Percentiles rank a stretch among this genome's conserved stretches.
Conservation (phyloP, 64 coral and sea anemone genomes). For the Cladopsammia gracilis region DNA sequence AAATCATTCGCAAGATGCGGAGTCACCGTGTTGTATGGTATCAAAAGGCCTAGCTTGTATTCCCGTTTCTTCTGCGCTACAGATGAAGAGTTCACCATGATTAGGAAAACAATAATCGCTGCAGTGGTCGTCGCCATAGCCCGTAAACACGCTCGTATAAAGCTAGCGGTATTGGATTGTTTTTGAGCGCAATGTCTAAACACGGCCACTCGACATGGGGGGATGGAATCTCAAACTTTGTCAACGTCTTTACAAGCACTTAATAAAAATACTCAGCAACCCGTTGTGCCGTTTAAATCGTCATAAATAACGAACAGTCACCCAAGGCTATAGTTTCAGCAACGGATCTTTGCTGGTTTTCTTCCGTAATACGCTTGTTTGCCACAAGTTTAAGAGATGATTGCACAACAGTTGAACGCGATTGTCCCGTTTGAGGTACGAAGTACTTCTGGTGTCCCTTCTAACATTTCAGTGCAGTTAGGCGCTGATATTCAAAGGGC, state of each 20-base stretch:
- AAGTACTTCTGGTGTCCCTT: background rate
- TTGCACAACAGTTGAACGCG: background rate
- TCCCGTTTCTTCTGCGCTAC: slow-evolving; percentile 62
- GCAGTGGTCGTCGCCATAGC: slow-evolving; percentile 17
- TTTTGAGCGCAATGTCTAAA: background rate
- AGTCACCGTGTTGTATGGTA: slow-evolving; percentile 75
- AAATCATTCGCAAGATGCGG: slow-evolving; percentile 21
- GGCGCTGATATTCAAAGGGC: background rate
- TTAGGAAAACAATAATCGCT: slow-evolving; percentile 17
- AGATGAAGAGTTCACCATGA: background rate
- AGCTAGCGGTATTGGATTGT: background rate
- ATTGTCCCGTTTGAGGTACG: background rate
- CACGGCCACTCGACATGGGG: too few relatives aligned
- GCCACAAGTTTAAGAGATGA: background rate
- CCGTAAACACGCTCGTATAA: background rate
- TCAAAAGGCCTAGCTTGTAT: slow-evolving; percentile 83
- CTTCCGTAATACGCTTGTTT: background rate
- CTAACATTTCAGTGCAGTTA: background rate
- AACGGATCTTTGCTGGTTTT: background rate
- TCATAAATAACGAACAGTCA: background rate
- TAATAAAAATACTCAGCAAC: background rate
- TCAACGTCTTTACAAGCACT: too few relatives aligned
- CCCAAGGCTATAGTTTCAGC: background rate
- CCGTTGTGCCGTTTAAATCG: background rate
- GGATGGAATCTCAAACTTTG: background rate